Evolutionary conservation across 2,113 vertebrate species (phyloP).

Genomic region (Tupaia tana): DNA sequence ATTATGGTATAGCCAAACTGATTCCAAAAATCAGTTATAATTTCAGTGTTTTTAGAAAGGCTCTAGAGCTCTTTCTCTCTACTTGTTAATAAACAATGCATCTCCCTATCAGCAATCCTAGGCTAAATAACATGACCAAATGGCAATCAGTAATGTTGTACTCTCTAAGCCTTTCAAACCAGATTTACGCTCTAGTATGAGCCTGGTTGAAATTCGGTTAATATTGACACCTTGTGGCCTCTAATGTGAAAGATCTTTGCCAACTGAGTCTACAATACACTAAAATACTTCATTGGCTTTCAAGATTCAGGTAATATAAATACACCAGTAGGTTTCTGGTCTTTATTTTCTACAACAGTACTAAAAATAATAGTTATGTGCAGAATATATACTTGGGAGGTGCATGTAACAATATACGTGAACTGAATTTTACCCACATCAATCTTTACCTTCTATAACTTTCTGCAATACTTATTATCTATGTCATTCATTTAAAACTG

Average conservation of each 20-base stretch:
- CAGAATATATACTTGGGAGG: neutral
- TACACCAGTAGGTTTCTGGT: neutral
- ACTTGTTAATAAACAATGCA: constrained; percentile 21
- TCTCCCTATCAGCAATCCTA: constrained; percentile 2
- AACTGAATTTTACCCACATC: neutral
- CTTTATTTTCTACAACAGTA: neutral
- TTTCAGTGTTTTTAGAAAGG: neutral
- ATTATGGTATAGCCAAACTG: neutral
- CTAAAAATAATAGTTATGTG: neutral
- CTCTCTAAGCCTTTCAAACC: neutral
- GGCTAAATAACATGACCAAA: constrained; percentile 40
- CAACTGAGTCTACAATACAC: neutral
- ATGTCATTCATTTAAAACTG: constrained; percentile 18
- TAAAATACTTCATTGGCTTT: constrained; percentile 20
- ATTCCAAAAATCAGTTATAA: constrained; percentile 38
- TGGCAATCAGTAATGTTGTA: constrained; percentile 21
- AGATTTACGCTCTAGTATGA: constrained; percentile 45
- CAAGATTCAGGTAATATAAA: constrained; percentile 42
- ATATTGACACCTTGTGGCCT: constrained; percentile 69
- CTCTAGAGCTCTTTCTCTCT: neutral
- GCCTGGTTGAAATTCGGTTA: constrained; percentile 41
- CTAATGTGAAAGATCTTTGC: neutral
- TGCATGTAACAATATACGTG: neutral
- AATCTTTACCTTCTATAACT: constrained; percentile 2
- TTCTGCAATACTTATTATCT: neutral